Conservation (phyloP, 37 sponge, comb jelly and placozoan genomes). For the Chondrilla cf. caribensis region DNA sequence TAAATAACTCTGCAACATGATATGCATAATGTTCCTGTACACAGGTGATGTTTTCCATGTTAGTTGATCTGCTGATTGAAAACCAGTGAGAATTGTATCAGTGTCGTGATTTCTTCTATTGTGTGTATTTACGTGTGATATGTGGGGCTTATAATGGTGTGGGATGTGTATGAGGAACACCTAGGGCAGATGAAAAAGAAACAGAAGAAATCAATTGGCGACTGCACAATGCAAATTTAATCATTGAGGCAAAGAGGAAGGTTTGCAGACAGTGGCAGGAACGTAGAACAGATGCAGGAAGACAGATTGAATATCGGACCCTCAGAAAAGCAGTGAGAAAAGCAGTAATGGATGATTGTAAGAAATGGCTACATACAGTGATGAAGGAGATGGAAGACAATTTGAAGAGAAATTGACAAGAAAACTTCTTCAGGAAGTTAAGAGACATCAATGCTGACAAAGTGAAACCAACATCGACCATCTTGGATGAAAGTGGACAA, state of each 20-base stretch:
- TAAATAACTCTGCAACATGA: too few species aligned
- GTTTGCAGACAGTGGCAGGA: background rate
- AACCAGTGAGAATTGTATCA: too few species aligned
- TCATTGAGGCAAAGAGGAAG: too few species aligned
- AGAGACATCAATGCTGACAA: background rate
- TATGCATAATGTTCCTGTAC: too few species aligned
- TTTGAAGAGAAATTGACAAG: background rate
- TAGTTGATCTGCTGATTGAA: too few species aligned
- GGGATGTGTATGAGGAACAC: too few species aligned
- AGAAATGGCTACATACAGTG: background rate
- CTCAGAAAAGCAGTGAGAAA: constrained; percentile 7
- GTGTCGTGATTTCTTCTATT: too few species aligned
- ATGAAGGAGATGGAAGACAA: constrained; percentile 16
- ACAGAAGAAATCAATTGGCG: background rate
- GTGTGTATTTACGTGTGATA: too few species aligned
- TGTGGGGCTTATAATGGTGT: too few species aligned
- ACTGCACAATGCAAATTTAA: too few species aligned
- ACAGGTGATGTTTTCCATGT: too few species aligned
- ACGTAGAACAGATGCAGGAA: background rate
- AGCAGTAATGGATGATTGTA: background rate
- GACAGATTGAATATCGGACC: background rate
- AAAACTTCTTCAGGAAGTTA: constrained; percentile 7
- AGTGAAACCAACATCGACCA: background rate
- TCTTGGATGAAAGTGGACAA: constrained; percentile 24
- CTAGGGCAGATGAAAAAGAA: background rate